Percentiles rank a stretch among this genome's conserved stretches.
phyloP scores from a whole-genome alignment of 1,140 invertebrate genomes.

The Dendroctonus valens region DNA sequence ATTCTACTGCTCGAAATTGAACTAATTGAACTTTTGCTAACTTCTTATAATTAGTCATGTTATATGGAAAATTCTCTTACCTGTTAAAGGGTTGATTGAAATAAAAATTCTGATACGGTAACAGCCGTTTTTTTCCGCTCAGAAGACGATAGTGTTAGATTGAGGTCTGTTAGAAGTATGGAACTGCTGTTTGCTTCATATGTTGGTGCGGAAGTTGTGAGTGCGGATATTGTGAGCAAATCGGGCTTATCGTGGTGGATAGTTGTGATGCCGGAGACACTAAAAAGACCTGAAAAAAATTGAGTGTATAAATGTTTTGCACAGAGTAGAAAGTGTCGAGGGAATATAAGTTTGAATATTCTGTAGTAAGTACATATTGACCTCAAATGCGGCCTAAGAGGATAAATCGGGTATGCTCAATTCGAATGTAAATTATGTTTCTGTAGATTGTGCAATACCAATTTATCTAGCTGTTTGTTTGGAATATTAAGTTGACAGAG shows the following conservation, averaged over 20 bases:
- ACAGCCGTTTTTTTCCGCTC: conserved; percentile 70
- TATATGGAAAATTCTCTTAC: conserved; percentile 13
- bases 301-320: no score
- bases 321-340: no score
- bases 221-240: conserved; percentile 33
- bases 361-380: no score
- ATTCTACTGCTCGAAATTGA: no score
- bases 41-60: conserved; percentile 1
- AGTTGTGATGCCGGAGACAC: conserved; percentile 38
- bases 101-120: conserved; percentile 81
- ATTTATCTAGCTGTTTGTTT: no score
- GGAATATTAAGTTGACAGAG: no score
- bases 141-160: conserved; percentile 31
- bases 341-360: no score
- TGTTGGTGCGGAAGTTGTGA: conserved; percentile 27
- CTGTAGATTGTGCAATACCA: no score
- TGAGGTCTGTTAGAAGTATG: conserved; percentile 2
- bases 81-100: conserved; percentile 50
- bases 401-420: no score
- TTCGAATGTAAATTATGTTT: no score
- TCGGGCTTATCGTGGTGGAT: conserved; percentile 47
- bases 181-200: conserved; percentile 7
- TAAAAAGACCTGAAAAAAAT: no score
- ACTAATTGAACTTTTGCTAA: background rate
- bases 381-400: no score